Base-by-base conservation (phyloP, 2,888 invertebrate species). In the Agrochola macilenta region DNA sequence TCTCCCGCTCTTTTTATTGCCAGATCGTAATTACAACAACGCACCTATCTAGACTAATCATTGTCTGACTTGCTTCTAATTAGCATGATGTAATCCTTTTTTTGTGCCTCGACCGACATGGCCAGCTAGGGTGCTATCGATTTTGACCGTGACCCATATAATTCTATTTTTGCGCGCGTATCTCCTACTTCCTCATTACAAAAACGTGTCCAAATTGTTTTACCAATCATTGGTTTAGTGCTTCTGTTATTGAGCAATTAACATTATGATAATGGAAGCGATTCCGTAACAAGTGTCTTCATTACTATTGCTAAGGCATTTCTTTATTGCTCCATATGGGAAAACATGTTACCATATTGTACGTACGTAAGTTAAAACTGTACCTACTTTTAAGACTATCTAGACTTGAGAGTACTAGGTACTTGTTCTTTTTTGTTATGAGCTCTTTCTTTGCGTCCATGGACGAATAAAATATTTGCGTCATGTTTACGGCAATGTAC, bases 81-180 rank as follows among this genome's bases (percentile, higher is more conserved):
- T 83, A 76, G 57, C 8, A 68, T 78, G 76, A 76, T 78, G 79
- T 76, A 78, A 87, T 81, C 46, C 46, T 81, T 74, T 82, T 78
- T 79, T 54, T 79, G 49, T 60, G 68, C 71, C 84, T 76, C 78
- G 79, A 78, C 79, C 72, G 64, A 79, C 61, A 54, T 78, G 49
- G 73, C 72, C 76, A 81, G 78, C 82, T 85, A 69, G 72, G 78
- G 75, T 87, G 82, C 78, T 92, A 92, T 92, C 90, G 90, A 91
- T 91, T 92, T 85, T 88, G 90, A 90, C 93, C 93, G 79, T 94
- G 93, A 93, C 93, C 94, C 78, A 93, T 88, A 90, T 93, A 84
- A 85, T 77, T 77, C 74, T 81, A 76, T 79, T 83, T 65, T 83
- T 65, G 81, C 84, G 86, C 66, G 78, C 82, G 69, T 83, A 84